Conservation (phyloP, 1,140 invertebrate species). For the Camponotus pennsylvanicus region DNA sequence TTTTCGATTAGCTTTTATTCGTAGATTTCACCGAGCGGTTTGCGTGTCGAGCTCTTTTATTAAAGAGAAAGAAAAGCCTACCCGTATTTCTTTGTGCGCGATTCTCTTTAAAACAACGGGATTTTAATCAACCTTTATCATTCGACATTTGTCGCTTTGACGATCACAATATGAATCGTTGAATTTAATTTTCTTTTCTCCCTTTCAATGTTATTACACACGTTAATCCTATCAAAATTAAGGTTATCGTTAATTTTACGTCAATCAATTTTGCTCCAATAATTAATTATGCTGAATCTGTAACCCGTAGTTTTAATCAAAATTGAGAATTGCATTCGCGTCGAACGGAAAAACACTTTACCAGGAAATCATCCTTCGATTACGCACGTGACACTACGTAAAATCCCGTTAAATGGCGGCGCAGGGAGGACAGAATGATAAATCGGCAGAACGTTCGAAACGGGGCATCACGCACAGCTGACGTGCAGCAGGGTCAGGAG, state of each 20-base stretch:
- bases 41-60: neutral
- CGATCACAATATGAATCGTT: neutral
- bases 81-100: neutral
- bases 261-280: neutral
- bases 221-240: neutral
- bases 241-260: neutral
- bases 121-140: slow-evolving; percentile 30
- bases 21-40: neutral
- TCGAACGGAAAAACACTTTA: neutral
- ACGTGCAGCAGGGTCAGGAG: slow-evolving; percentile 20
- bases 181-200: neutral
- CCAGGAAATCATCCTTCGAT: slow-evolving; percentile 19
- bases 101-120: slow-evolving; percentile 3
- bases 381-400: neutral
- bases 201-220: neutral
- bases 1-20: slow-evolving; percentile 39
- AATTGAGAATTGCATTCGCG: neutral
- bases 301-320: no score
- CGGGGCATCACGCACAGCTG: slow-evolving; percentile 47
- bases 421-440: slow-evolving; percentile 41
- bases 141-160: neutral
- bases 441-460: slow-evolving; percentile 40
- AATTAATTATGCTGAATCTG: slow-evolving; percentile 4
- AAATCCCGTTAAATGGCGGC: neutral
- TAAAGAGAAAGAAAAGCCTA: slow-evolving; percentile 28